phyloP scores from a whole-genome alignment of 64 coral and sea anemone genomes.

The Dendronephthya gigantea region DNA sequence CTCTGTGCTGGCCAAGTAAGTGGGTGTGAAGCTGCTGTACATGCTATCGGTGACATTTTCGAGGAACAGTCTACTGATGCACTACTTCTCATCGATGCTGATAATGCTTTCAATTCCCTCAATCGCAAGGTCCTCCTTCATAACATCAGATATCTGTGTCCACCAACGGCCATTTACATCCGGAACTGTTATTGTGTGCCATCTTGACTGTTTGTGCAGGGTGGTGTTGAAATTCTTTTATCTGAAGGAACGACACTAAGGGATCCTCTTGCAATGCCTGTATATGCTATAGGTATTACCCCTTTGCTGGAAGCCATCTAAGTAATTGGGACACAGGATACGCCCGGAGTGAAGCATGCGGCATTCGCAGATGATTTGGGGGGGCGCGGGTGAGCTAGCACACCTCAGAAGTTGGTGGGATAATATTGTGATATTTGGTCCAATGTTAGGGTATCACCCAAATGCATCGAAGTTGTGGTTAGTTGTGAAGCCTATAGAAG shows the following conservation, averaged over 20 bases:
- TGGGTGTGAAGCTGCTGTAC: conserved; percentile 48
- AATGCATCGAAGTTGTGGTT: conserved; percentile 46
- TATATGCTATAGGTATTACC: neutral
- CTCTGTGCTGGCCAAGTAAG: conserved; percentile 42
- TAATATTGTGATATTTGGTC: conserved; percentile 27
- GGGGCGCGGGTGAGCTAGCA: neutral
- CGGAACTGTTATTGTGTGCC: neutral
- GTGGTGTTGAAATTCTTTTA: neutral
- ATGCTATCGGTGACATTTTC: too few species aligned
- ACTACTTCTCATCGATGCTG: conserved; percentile 39
- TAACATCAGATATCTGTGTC: conserved; percentile 18
- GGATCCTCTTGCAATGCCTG: neutral
- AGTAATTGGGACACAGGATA: conserved; percentile 10
- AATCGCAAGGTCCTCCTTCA: conserved; percentile 10
- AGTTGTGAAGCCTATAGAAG: conserved; percentile 3
- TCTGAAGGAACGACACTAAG: neutral
- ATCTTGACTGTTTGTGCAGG: neutral
- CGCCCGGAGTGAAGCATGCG: conserved; percentile 22
- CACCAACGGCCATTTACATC: conserved; percentile 37
- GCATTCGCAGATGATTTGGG: conserved; percentile 45
- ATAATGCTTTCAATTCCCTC: conserved; percentile 47
- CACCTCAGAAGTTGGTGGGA: conserved; percentile 31
- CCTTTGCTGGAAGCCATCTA: neutral
- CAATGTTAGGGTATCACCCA: conserved; percentile 38
- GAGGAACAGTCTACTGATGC: conserved; percentile 22